Percentiles rank a stretch among this genome's conserved stretches.
Conservation (phyloP, 2,797 vertebrate genomes). For the Phaenicophaeus curvirostris region DNA sequence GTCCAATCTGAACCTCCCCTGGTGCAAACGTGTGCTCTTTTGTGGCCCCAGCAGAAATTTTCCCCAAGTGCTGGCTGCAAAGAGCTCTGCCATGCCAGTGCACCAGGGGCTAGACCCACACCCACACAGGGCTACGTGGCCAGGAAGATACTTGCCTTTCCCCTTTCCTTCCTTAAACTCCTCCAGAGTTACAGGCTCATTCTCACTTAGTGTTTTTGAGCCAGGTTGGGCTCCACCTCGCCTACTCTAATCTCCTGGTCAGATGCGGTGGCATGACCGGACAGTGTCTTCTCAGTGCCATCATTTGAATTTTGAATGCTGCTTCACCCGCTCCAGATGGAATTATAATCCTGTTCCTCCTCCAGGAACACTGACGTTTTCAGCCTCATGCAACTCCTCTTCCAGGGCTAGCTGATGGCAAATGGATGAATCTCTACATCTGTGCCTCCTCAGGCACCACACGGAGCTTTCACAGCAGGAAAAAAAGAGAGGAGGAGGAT, state of each 20-base stretch:
- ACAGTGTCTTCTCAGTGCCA: not conserved
- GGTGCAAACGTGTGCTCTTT: too few relatives aligned
- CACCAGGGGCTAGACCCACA: not conserved
- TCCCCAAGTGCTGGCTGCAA: not conserved
- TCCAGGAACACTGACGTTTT: not conserved
- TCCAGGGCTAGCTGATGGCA: not conserved
- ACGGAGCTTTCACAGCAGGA: not conserved
- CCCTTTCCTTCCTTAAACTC: not conserved
- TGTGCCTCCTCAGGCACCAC: not conserved
- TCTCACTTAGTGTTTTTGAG: rapidly evolving
- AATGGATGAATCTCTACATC: not conserved
- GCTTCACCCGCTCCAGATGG: not conserved
- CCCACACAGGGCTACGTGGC: not conserved
- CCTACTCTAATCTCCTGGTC: not conserved
- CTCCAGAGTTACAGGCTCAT: not conserved
- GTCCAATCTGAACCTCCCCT: too few relatives aligned
- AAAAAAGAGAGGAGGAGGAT: not conserved
- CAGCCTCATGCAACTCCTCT: not conserved
- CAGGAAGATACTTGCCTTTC: not conserved
- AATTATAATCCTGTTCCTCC: not conserved
- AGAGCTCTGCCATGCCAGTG: not conserved
- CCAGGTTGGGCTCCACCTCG: not conserved
- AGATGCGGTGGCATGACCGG: not conserved
- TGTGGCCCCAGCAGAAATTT: not conserved
- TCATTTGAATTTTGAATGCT: not conserved